phyloP scores from a whole-genome alignment of 2,888 invertebrate genomes.

The Ferrisia virgata region DNA sequence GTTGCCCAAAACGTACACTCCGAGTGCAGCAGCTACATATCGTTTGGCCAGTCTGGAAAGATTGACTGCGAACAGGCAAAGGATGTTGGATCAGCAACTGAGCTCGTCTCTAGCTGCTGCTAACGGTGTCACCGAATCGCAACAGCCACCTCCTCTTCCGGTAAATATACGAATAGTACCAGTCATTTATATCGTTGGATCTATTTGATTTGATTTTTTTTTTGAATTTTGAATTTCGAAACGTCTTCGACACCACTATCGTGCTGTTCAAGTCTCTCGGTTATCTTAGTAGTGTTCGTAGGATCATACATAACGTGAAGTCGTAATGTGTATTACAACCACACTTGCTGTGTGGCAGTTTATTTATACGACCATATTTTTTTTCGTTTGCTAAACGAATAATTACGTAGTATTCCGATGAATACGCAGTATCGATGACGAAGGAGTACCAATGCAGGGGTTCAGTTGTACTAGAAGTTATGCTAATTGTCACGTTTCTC shows the following conservation, averaged over 20 bases:
- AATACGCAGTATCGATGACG: no score
- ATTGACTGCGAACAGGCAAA: constrained; percentile 70
- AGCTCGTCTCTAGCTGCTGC: constrained; percentile 47
- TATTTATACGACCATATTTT: neutral
- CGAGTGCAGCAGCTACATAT: constrained; percentile 72
- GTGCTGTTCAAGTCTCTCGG: no score
- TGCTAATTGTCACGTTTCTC: constrained; percentile 15
- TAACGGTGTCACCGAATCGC: constrained; percentile 52
- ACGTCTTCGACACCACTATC: no score
- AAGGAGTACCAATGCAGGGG: neutral
- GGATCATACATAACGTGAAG: no score
- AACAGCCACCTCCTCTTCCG: constrained; percentile 2
- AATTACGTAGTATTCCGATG: neutral
- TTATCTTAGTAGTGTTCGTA: no score
- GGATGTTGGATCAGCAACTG: constrained; percentile 67
- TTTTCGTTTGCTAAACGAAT: neutral
- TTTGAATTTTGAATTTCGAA: no score
- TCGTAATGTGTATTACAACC: no score
- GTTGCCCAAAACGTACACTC: constrained; percentile 74
- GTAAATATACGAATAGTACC: neutral
- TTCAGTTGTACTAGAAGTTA: neutral
- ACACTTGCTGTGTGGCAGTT: no score
- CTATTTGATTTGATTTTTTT: neutral
- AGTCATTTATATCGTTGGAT: no score
- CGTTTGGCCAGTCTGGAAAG: constrained; percentile 75